Percentiles rank a stretch among this genome's conserved stretches.
These are phyloP conservation scores for Thera obeliscata DNA, from an alignment of 2,888 invertebrate species.

Conservation along the genomic window DNA sequence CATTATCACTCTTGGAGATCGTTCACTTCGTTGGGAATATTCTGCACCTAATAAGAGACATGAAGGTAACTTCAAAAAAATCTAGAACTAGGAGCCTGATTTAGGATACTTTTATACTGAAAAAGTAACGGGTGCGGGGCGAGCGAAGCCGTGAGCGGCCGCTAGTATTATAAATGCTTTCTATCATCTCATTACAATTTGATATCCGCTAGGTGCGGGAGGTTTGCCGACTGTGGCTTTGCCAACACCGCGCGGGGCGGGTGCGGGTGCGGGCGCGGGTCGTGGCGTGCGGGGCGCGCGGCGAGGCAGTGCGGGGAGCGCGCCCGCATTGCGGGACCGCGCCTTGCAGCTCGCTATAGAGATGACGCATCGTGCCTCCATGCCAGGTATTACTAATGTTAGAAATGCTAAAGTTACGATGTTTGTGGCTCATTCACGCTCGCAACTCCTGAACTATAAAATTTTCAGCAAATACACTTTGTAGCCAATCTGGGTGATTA, in stretches of 20 bases:
- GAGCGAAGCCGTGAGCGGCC: too few species aligned
- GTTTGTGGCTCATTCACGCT: too few species aligned
- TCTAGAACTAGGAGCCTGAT: too few species aligned
- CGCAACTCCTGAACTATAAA: too few species aligned
- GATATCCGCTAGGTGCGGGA: background rate
- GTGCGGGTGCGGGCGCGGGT: slow-evolving; percentile 19
- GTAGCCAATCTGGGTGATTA: too few species aligned
- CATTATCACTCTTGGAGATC: slow-evolving; percentile 65
- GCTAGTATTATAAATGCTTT: too few species aligned
- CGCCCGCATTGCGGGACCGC: slow-evolving; percentile 34
- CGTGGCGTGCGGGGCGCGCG: slow-evolving; percentile 29
- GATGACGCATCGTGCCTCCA: slow-evolving; percentile 57
- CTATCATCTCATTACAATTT: too few species aligned
- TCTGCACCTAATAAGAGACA: slow-evolving; percentile 38
- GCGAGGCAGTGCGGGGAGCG: slow-evolving; percentile 26
- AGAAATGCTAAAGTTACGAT: too few species aligned
- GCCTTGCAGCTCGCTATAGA: slow-evolving; percentile 51
- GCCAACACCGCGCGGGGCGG: background rate
- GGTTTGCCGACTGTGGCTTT: slow-evolving; percentile 13
- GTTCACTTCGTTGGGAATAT: slow-evolving; percentile 76
- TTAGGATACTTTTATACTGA: too few species aligned
- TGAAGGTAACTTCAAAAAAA: slow-evolving; percentile 20
- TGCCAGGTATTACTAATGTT: slow-evolving; percentile 33
- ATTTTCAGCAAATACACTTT: too few species aligned
- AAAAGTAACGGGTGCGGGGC: too few species aligned